These are phyloP conservation scores for Syngnathus rostellatus DNA, from an alignment of 2,797 vertebrate genomes.

Conservation along the genomic window DNA sequence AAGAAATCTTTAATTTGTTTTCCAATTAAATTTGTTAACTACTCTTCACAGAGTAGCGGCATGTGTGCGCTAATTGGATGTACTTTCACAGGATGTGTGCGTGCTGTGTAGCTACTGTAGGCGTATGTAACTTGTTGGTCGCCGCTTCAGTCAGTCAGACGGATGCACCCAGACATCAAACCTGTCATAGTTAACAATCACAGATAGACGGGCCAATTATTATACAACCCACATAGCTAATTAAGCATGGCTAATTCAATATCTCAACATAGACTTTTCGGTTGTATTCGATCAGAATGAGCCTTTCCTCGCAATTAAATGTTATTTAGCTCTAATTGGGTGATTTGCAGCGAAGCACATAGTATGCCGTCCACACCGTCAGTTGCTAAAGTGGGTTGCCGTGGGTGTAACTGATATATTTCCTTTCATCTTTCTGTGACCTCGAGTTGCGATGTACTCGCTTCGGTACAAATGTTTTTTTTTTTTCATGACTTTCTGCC, in stretches of 20 bases:
- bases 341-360: constrained; percentile 37
- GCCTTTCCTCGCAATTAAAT: constrained; percentile 52
- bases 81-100: background rate
- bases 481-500: background rate
- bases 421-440: background rate
- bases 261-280: constrained; percentile 43
- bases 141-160: constrained; percentile 54
- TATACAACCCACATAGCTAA: constrained; percentile 51
- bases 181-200: constrained; percentile 52
- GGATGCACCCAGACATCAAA: constrained; percentile 22
- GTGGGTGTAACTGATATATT: constrained; percentile 26
- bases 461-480: background rate
- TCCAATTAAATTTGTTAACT: constrained; percentile 61
- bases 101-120: constrained; percentile 24
- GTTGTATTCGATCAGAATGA: constrained; percentile 54
- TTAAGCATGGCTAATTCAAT: constrained; percentile 50
- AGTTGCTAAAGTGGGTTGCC: constrained; percentile 31
- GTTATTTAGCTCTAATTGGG: constrained; percentile 52
- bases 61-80: background rate
- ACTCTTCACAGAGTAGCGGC: constrained; percentile 29
- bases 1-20: constrained; percentile 55
- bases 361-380: constrained; percentile 5
- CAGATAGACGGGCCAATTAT: constrained; percentile 53
- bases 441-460: background rate
- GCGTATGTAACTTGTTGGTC: constrained; percentile 34